Evolutionary conservation across 1,140 invertebrate genomes (phyloP), one percentile per base, ranked within the genome.

Genomic region (Aradophagus sp.): DNA sequence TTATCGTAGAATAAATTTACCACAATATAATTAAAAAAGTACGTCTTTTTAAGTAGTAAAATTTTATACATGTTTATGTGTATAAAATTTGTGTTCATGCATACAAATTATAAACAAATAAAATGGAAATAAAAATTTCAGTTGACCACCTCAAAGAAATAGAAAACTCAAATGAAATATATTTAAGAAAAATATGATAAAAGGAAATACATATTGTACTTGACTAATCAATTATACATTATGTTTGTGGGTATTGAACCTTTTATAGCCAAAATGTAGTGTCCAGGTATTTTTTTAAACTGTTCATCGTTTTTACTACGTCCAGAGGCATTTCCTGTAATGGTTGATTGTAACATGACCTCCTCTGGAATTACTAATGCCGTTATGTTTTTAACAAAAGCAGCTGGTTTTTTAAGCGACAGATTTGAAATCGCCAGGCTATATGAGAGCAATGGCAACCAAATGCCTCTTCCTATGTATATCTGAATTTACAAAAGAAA

Each of bases 221-320:
- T 8, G 20, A 23, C 4, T 4, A 29, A 29, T 29, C 10, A 29
- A 29, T 29, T 29, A 10, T 29, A 2, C 11, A 29, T 29, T 29
- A 10, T 29, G 10, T 5, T 29, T 6, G 11, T 6, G 2, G 10
- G 3, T n/a, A 38, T 6, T n/a, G 3, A 8, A 38, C 35, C 17
- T 38, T 16, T 16, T 2, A 38, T 38, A 6, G 35, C 35, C 19
- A 38, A 19, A n/a, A 38, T 38, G 13, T 38, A 38, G 10, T n/a
- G 35, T 3, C 2, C 11, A 5, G 32, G 32, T 4, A 35, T 15
- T n/a, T 35, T 35, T 4, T 35, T 13, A 5, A 15, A 2, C 14
- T 13, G 14, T 5, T 23, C 20, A 23, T 4, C 14, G 4, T 5
- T 15, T 35, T 35, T 35, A 5, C 14, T 2, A 5, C 13, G 11